Percentiles rank a stretch among this genome's conserved stretches.
phyloP scores from a whole-genome alignment of 2,888 invertebrate genomes.

The Elegia similella region DNA sequence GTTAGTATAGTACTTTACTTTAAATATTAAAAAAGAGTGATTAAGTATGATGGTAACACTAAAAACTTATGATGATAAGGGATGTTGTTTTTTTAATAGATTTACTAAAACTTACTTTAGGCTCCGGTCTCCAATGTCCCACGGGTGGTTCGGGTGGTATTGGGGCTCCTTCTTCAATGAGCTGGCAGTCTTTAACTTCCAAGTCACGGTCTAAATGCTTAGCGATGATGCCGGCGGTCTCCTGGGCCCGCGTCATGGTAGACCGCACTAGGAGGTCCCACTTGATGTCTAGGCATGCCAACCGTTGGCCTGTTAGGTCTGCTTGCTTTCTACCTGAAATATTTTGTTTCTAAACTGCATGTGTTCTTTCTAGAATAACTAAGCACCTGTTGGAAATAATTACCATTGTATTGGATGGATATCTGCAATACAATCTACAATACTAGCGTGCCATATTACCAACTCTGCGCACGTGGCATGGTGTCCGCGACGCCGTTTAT shows the following conservation, averaged over 20 bases:
- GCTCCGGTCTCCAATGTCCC: conserved; percentile 92
- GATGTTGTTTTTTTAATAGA: neutral
- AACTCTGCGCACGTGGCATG: too few relatives aligned
- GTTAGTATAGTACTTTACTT: too few relatives aligned
- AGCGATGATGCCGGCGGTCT: conserved; percentile 93
- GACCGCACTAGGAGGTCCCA: conserved; percentile 92
- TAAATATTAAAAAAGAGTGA: too few relatives aligned
- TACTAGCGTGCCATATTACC: too few relatives aligned
- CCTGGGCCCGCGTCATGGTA: conserved; percentile 95
- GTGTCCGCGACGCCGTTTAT: too few relatives aligned
- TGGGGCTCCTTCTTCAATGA: conserved; percentile 96
- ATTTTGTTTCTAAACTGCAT: neutral
- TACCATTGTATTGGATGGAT: too few relatives aligned
- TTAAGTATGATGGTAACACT: too few relatives aligned
- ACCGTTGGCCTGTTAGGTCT: conserved; percentile 89
- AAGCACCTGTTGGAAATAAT: too few relatives aligned
- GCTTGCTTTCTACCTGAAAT: conserved; percentile 91
- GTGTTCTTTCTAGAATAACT: too few relatives aligned
- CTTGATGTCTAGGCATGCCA: conserved; percentile 88
- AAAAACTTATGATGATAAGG: too few relatives aligned
- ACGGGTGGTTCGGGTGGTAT: conserved; percentile 96
- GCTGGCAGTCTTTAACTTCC: conserved; percentile 83
- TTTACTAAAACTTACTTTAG: conserved; percentile 54
- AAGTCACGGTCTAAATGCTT: conserved; percentile 83
- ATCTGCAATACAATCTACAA: too few relatives aligned